phyloP scores from a whole-genome alignment of 2,113 vertebrate species.

The Eupsittula cactorum region DNA sequence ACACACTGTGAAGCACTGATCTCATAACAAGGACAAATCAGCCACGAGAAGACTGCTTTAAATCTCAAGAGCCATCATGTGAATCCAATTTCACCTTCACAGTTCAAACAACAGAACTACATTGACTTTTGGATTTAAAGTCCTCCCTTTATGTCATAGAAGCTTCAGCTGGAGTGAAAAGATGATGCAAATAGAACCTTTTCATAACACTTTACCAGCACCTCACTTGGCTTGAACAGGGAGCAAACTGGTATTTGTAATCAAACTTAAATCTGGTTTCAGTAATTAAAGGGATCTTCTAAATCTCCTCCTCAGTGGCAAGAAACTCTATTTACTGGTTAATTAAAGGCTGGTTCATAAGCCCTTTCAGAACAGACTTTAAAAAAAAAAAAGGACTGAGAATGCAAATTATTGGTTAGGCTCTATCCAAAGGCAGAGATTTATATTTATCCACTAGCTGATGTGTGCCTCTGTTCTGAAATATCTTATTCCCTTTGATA shows the following conservation, averaged over 20 bases:
- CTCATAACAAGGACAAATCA: constrained; percentile 3
- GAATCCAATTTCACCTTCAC: constrained; percentile 63
- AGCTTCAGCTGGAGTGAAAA: neutral
- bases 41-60: neutral
- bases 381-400: constrained; percentile 14
- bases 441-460: constrained; percentile 37
- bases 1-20: neutral
- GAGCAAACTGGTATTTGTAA: constrained; percentile 68
- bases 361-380: constrained; percentile 52
- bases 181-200: constrained; percentile 56
- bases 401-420: constrained; percentile 39
- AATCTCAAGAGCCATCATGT: constrained; percentile 25
- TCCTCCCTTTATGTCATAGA: neutral
- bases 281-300: constrained; percentile 76
- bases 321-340: constrained; percentile 61
- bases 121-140: constrained; percentile 2
- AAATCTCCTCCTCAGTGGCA: constrained; percentile 65
- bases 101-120: constrained; percentile 38
- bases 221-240: neutral
- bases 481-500: neutral
- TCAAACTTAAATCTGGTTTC: constrained; percentile 68
- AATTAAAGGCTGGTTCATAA: constrained; percentile 73
- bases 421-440: constrained; percentile 4
- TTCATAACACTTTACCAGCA: constrained; percentile 8
- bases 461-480: neutral